These are phyloP conservation scores for Ceraclea dissimilis DNA, from an alignment of 2,888 invertebrate species.

Conservation along the genomic window DNA sequence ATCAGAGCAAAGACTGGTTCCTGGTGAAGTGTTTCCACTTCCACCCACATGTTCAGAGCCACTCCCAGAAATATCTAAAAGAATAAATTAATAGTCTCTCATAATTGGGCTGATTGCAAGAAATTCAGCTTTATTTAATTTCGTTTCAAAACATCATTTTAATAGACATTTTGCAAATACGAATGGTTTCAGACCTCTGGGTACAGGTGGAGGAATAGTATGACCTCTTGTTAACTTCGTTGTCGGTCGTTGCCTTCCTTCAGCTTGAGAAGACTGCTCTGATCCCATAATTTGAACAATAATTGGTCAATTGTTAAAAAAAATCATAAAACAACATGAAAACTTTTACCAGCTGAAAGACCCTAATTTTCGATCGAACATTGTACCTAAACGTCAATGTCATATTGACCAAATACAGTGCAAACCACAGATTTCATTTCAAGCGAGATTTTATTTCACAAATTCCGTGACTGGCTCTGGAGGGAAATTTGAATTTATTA, in stretches of 20 bases:
- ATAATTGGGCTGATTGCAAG: background rate
- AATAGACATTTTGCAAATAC: no score
- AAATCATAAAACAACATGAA: background rate
- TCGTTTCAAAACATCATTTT: background rate
- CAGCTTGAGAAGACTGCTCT: constrained; percentile 51
- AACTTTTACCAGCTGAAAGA: background rate
- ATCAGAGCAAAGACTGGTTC: constrained; percentile 82
- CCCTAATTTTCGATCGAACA: no score
- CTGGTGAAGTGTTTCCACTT: constrained; percentile 72
- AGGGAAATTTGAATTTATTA: no score
- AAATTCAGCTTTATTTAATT: background rate
- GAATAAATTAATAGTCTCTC: background rate
- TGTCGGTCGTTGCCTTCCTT: constrained; percentile 35
- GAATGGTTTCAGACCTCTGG: constrained; percentile 12
- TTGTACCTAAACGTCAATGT: no score
- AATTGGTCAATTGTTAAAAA: background rate
- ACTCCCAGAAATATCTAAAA: constrained; percentile 11
- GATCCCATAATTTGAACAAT: constrained; percentile 46
- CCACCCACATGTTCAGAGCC: constrained; percentile 8
- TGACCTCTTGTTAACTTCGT: constrained; percentile 42
- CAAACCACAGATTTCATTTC: no score
- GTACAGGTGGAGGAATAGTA: constrained; percentile 43
- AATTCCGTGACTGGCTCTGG: no score
- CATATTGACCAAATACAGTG: no score
- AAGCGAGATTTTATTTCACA: no score